Conservation (phyloP, 2,888 invertebrate genomes). For the Zeuzera pyrina region DNA sequence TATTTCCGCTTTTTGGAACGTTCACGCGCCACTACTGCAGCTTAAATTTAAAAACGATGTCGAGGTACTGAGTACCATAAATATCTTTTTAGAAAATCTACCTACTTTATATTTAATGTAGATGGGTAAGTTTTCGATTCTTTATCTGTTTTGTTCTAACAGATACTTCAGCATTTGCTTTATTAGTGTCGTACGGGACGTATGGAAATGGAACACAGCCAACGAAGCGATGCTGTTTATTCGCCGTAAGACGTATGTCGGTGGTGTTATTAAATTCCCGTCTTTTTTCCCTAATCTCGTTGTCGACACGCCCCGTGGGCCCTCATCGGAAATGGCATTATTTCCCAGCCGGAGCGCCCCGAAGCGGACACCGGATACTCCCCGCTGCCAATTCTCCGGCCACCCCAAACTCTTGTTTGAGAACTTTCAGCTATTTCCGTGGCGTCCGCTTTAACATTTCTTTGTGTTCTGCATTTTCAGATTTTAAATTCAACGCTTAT, state of each 20-base stretch:
- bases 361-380: conserved; percentile 49
- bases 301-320: conserved; percentile 53
- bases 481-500: too few species aligned
- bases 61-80: too few species aligned
- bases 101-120: too few species aligned
- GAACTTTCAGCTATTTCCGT: conserved; percentile 38
- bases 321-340: conserved; percentile 67
- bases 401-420: conserved; percentile 35
- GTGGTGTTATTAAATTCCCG: conserved; percentile 58
- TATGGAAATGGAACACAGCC: conserved; percentile 5
- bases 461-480: conserved; percentile 20
- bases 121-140: too few species aligned
- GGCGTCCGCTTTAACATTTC: conserved; percentile 31
- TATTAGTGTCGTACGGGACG: conserved; percentile 1
- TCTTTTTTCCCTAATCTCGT: conserved; percentile 58
- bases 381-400: conserved; percentile 22
- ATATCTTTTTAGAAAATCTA: too few species aligned
- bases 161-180: too few species aligned
- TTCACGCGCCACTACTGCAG: conserved; percentile 29
- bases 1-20: conserved; percentile 46
- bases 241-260: conserved; percentile 40
- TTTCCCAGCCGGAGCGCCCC: conserved; percentile 32
- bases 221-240: conserved; percentile 25
- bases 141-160: too few species aligned
- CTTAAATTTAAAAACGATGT: conserved; percentile 10